Evolutionary conservation across 2,113 vertebrate species (phyloP), one percentile per base, ranked within the genome.

Genomic region (Oceanites oceanicus): DNA sequence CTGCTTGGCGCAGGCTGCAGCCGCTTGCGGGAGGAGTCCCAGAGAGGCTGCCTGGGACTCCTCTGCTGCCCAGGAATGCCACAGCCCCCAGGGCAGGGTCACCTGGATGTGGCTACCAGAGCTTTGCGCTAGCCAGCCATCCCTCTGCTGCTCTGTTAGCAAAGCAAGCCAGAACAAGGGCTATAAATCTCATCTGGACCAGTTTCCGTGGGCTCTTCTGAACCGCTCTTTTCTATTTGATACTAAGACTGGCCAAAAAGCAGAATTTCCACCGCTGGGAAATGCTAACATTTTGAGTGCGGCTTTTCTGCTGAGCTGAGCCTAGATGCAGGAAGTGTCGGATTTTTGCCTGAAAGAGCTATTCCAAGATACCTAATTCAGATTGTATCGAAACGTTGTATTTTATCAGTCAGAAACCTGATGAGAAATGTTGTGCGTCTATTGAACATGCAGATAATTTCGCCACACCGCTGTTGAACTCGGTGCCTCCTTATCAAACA

Each of bases 401-500:
- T 82, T 79, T 92, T 66, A 79, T 55, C 80, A 53, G 81, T 56
- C 81, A 68, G 42, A 85, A 70, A 30, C 44, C 81, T 66, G 70
- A 49, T 5, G 2, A 76, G 77, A 93, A 90, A 56, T 36, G 52
- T 10, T 70, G 53, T 85, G 81, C 34, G 36, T 87, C 72, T 81
- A 4, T 49, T 47, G 83, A 92, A 68, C 81, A 22, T 6, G 30
- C 55, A 68, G 81, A 90, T 91, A 20, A 88, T 94, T 74, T 49
- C 68, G 56, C 59, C 72, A n/a, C 74, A 15, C 65, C 89, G 90
- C 90, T 90, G 47, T 20, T 82, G 77, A 88, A 85, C 85, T 84
- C 15, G 3, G 38, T 59, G 87, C 68, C 44, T 83, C 93, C 66
- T 93, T 87, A 87, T 92, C 84, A 85, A 90, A 90, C 55, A 34